These are phyloP conservation scores for Xylophagus ater DNA, from an alignment of 2,888 invertebrate genomes.

Conservation along the genomic window DNA sequence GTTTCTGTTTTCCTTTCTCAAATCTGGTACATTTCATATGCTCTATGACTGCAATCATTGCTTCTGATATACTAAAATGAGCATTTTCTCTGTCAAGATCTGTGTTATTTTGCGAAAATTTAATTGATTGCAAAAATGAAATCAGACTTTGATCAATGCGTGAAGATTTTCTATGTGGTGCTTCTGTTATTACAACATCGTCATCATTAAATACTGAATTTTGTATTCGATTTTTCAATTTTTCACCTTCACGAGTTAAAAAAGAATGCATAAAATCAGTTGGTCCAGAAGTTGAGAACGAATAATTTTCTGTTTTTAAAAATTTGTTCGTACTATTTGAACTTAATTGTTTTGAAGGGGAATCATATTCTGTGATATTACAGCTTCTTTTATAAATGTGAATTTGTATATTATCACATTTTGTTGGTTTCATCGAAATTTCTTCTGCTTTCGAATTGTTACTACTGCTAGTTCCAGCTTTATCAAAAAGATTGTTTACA, in stretches of 20 bases:
- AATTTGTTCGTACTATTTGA: too few species aligned
- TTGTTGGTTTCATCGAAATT: too few species aligned
- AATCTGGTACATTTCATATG: slow-evolving; percentile 52
- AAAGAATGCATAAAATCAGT: slow-evolving; percentile 30
- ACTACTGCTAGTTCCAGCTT: too few species aligned
- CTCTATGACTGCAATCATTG: slow-evolving; percentile 72
- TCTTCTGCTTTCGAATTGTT: too few species aligned
- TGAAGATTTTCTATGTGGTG: too few species aligned
- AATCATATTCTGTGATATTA: too few species aligned
- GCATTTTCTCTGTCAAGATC: slow-evolving; percentile 77
- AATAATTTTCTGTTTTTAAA: too few species aligned
- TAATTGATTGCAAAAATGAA: slow-evolving; percentile 59
- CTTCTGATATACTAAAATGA: slow-evolving; percentile 74
- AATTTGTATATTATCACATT: too few species aligned
- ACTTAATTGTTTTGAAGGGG: too few species aligned
- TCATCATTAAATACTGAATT: slow-evolving; percentile 5
- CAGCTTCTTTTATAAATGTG: too few species aligned
- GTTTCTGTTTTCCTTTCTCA: slow-evolving; percentile 19
- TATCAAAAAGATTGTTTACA: too few species aligned
- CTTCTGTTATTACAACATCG: too few species aligned
- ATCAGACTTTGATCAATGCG: slow-evolving; percentile 63
- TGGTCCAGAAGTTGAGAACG: slow-evolving; percentile 18
- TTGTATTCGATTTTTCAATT: slow-evolving; percentile 22
- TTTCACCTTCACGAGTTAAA: slow-evolving; percentile 31
- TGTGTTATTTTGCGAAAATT: slow-evolving; percentile 58